phyloP scores from a whole-genome alignment of 2,797 vertebrate genomes.

The Monodelphis domestica region DNA sequence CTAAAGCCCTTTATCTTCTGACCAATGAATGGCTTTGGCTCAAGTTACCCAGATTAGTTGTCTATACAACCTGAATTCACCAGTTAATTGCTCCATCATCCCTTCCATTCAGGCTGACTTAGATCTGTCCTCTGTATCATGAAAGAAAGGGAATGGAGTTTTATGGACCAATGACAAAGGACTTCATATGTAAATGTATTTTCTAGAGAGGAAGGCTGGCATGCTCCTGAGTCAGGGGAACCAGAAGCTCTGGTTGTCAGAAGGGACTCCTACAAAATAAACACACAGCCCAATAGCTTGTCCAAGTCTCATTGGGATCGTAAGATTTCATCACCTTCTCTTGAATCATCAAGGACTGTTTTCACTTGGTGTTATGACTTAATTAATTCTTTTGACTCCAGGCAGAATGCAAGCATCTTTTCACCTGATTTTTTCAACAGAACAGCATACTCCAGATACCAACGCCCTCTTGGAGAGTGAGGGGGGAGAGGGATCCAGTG shows the following conservation, averaged over 20 bases:
- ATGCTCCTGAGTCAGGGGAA: slow-evolving; percentile 9
- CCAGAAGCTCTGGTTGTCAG: slow-evolving; percentile 45
- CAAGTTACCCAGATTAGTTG: neutral
- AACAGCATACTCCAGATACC: neutral
- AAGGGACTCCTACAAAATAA: slow-evolving; percentile 51
- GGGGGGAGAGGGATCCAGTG: too few species aligned
- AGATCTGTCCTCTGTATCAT: neutral
- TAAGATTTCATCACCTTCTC: slow-evolving; percentile 39
- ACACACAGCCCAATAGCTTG: slow-evolving; percentile 21
- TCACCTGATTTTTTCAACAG: neutral
- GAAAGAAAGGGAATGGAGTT: neutral
- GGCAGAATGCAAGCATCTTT: neutral
- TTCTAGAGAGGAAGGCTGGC: neutral
- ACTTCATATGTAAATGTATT: neutral
- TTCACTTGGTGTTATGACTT: neutral
- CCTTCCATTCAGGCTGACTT: neutral
- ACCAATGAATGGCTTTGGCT: neutral
- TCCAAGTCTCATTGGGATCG: slow-evolving; percentile 5
- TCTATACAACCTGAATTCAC: neutral
- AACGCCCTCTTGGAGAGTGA: neutral
- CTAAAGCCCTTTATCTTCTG: neutral
- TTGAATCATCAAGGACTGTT: slow-evolving; percentile 45
- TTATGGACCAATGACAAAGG: neutral
- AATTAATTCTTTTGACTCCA: slow-evolving; percentile 22
- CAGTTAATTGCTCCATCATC: too few species aligned